phyloP scores from a whole-genome alignment of 2,888 invertebrate species.

The Chaetogeoica ovagalla region DNA sequence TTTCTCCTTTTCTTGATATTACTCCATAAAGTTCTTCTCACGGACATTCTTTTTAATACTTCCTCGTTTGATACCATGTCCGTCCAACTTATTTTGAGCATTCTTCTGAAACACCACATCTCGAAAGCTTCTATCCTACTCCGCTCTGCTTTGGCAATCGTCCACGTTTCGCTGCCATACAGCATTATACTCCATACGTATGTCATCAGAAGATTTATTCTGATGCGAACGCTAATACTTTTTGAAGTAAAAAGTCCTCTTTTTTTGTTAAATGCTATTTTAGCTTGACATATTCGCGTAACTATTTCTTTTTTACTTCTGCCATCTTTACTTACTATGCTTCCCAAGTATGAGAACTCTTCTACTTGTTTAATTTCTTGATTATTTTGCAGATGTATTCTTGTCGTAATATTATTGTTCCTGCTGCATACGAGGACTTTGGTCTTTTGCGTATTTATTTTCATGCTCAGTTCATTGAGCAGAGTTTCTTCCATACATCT shows the following conservation, averaged over 20 bases:
- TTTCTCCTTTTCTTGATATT: too few species aligned
- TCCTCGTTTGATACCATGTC: neutral
- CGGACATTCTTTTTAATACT: too few species aligned
- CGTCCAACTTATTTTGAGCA: too few species aligned
- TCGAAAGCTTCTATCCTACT: too few species aligned
- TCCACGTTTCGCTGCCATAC: too few species aligned
- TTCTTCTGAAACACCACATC: too few species aligned
- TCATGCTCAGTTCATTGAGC: neutral
- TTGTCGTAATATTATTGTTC: slow-evolving; percentile 14
- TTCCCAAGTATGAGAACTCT: slow-evolving; percentile 34
- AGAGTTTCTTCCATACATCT: neutral
- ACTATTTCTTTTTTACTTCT: neutral
- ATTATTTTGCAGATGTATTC: slow-evolving; percentile 27
- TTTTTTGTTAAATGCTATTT: neutral
- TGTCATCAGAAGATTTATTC: neutral
- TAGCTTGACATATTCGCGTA: neutral
- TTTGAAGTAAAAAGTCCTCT: neutral
- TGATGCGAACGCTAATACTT: neutral
- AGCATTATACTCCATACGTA: too few species aligned
- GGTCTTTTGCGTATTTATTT: slow-evolving; percentile 4
- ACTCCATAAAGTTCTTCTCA: too few species aligned
- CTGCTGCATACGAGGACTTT: slow-evolving; percentile 20
- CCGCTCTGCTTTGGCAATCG: too few species aligned
- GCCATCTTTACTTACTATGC: too few species aligned
- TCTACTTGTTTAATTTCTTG: slow-evolving; percentile 10